Base-by-base conservation (phyloP, 2,113 vertebrate genomes). In the Psittacus erithacus region DNA sequence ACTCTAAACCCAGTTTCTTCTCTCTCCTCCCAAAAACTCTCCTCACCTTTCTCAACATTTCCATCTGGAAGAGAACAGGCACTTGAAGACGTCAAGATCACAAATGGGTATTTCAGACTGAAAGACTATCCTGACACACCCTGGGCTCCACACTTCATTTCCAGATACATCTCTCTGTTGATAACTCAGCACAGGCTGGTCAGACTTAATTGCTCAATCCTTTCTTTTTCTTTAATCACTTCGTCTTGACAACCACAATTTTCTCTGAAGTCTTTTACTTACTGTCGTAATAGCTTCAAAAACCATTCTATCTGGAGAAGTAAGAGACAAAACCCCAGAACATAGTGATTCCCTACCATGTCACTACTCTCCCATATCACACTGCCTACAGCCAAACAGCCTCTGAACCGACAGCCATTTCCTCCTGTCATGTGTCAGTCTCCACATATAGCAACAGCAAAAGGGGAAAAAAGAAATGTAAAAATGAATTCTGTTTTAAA, bases 391-490 rank as follows among this genome's bases (percentile, higher is more conserved):
- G 47, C 18, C 35, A 82, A 63, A 25, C 35, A 77, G 46, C 41
- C 86, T 77, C 57, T 64, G 88, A 81, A 67, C 25, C 7, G 7
- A 41, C 39, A 94, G 8, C 13, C 47, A 2, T 71, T 50, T 68
- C 74, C 47, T 76, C 22, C 84, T 64, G 38, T 44, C 27, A 6
- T 27, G 35, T 60, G 69, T 82, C 52, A 79, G 47, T 41, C 62
- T 53, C 31, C 28, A 85, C 43, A 62, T 1, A 57, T 0, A 68
- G 29, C 38, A 65, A 47, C 9, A 79, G 70, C 44, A 87, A 79
- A 84, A 62, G 11, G 7, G 1, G 17, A 0, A 0, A 2, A 27
- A 92, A 35, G 1, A 23, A 60, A 13, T 55, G n/a, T 57, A 68
- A 75, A 47, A 65, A 38, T 41, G 59, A 76, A 85, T 3, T 73